Percentiles rank a stretch among this genome's conserved stretches.
These are phyloP conservation scores for Lagodon rhomboides DNA, from an alignment of 2,797 vertebrate genomes.

Conservation along the genomic window DNA sequence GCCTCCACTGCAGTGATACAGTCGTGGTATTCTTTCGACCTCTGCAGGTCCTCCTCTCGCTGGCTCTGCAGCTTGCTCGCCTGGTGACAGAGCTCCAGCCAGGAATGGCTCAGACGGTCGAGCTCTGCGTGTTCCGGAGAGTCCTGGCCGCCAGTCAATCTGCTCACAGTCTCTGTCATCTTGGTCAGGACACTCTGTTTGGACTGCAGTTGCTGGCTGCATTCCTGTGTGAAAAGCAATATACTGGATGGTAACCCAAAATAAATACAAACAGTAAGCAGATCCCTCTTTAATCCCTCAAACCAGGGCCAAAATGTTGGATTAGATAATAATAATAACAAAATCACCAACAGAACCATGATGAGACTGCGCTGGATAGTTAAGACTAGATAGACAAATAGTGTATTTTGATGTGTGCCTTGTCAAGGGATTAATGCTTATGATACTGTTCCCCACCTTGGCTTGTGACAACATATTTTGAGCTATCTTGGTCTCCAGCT, in stretches of 20 bases:
- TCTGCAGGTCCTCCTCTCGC: constrained; percentile 92
- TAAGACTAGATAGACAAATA: neutral
- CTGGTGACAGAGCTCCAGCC: constrained; percentile 93
- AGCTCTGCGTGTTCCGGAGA: constrained; percentile 93
- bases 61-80: constrained; percentile 87
- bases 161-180: constrained; percentile 90
- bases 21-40: constrained; percentile 91
- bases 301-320: neutral
- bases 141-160: constrained; percentile 86
- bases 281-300: constrained; percentile 33
- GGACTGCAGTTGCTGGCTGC: constrained; percentile 90
- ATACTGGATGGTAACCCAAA: constrained; percentile 51
- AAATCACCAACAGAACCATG: constrained; percentile 10
- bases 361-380: neutral
- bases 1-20: constrained; percentile 89
- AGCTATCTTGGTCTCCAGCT: constrained; percentile 94
- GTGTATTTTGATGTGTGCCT: neutral
- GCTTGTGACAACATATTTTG: constrained; percentile 95
- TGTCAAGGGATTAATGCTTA: neutral
- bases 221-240: constrained; percentile 84
- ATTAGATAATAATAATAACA: constrained; percentile 12
- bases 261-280: constrained; percentile 22
- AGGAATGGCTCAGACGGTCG: constrained; percentile 89
- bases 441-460: constrained; percentile 84
- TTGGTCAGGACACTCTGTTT: constrained; percentile 89